phyloP scores from a whole-genome alignment of 2,797 vertebrate genomes.

The Esox masquinongy region DNA sequence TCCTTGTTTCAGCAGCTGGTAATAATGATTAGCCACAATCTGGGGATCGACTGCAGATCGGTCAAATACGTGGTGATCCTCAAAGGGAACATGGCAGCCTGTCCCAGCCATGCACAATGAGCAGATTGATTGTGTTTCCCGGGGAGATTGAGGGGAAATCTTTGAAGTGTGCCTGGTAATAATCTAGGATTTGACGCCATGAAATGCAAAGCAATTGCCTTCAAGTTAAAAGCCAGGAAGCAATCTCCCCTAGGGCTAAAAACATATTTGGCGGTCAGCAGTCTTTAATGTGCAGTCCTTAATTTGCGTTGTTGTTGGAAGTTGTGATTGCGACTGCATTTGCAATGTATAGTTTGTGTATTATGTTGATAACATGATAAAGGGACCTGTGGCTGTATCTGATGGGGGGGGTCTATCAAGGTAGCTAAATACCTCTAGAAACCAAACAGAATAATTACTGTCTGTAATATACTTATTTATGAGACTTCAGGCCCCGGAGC shows the following conservation, averaged over 20 bases:
- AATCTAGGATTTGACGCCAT: constrained; percentile 51
- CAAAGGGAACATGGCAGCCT: constrained; percentile 70
- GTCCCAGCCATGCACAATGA: constrained; percentile 68
- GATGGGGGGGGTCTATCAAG: not conserved
- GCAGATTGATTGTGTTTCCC: constrained; percentile 70
- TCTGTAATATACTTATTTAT: too few relatives aligned
- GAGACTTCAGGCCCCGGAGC: not conserved
- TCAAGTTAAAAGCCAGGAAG: constrained; percentile 44
- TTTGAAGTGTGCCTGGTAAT: constrained; percentile 69
- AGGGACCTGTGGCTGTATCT: not conserved
- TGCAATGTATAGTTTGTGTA: not conserved
- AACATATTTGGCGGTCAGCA: not conserved
- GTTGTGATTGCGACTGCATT: constrained; percentile 48
- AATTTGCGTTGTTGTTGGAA: constrained; percentile 12
- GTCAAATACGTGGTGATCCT: constrained; percentile 77
- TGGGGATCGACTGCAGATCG: constrained; percentile 79
- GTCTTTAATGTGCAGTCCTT: not conserved
- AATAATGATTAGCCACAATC: constrained; percentile 80
- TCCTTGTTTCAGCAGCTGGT: constrained; percentile 73
- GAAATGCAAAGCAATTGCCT: constrained; percentile 47
- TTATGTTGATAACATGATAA: not conserved
- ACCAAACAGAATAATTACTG: not conserved
- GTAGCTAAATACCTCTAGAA: not conserved
- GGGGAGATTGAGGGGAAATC: constrained; percentile 57
- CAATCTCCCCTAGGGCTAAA: not conserved